Conservation (phyloP, 2,888 invertebrate genomes). For the Halictus ligatus region DNA sequence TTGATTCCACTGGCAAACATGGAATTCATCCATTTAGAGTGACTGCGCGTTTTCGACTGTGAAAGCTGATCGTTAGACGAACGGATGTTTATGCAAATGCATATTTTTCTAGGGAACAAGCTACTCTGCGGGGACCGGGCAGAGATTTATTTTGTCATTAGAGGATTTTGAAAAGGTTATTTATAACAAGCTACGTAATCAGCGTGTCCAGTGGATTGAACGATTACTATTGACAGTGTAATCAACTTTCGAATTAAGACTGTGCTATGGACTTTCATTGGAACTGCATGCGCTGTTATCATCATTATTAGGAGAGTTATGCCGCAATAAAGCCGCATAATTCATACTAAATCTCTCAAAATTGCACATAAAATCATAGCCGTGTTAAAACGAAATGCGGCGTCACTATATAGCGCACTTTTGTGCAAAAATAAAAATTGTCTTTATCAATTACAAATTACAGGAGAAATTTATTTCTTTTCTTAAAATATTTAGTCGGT, state of each 20-base stretch:
- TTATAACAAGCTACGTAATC: background rate
- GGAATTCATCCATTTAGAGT: background rate
- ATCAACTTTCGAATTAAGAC: background rate
- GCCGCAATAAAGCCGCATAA: background rate
- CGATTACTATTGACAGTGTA: background rate
- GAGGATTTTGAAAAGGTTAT: background rate
- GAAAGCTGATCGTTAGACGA: background rate
- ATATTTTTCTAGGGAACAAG: background rate
- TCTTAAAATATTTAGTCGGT: too few relatives aligned
- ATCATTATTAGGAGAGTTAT: background rate
- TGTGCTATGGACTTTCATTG: background rate
- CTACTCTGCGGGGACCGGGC: background rate
- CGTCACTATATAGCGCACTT: background rate
- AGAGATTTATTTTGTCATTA: background rate
- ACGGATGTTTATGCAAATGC: background rate
- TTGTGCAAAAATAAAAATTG: background rate
- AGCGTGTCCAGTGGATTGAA: background rate
- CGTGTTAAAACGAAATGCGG: background rate
- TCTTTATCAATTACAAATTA: background rate
- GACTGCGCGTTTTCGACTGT: background rate
- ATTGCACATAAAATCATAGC: background rate
- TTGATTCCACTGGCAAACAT: background rate
- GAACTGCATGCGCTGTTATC: background rate
- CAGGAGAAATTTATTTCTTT: too few relatives aligned
- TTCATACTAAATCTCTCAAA: background rate